phyloP scores from a whole-genome alignment of 2,888 invertebrate species.

The Minunthozetes semirufus region DNA sequence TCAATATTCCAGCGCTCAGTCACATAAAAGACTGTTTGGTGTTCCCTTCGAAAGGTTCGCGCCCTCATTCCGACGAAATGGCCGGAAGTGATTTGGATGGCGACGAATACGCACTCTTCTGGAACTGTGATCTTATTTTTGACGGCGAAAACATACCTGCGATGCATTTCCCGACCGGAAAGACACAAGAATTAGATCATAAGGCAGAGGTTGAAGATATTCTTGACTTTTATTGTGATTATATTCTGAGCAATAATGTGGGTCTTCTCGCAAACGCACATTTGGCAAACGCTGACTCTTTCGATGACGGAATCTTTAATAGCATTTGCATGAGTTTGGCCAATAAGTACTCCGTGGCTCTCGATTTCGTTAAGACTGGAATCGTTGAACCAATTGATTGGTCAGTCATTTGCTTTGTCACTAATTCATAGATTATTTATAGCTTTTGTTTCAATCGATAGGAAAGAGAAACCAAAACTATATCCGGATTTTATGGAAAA shows the following conservation, averaged over 20 bases:
- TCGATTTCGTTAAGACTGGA: constrained; percentile 43
- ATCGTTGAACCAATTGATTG: constrained; percentile 34
- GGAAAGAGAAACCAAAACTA: constrained; percentile 37
- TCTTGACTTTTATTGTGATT: constrained; percentile 40
- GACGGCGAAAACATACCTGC: constrained; percentile 37
- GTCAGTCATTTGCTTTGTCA: not conserved
- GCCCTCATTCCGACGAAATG: constrained; percentile 50
- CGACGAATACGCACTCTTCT: constrained; percentile 49
- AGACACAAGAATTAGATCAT: not conserved
- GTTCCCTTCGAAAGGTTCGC: constrained; percentile 47
- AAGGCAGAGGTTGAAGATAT: constrained; percentile 40
- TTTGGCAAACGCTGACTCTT: constrained; percentile 40
- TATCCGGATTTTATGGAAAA: constrained; percentile 44
- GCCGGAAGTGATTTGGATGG: constrained; percentile 50
- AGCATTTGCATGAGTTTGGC: constrained; percentile 38
- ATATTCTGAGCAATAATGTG: constrained; percentile 41
- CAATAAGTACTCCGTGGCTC: constrained; percentile 37
- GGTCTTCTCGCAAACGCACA: constrained; percentile 42
- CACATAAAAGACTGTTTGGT: constrained; percentile 49
- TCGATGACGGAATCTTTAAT: constrained; percentile 40
- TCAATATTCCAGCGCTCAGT: constrained; percentile 44
- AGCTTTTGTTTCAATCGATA: not conserved
- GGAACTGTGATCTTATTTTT: constrained; percentile 46
- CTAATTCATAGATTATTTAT: not conserved
- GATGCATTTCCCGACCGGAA: constrained; percentile 41